A percentile compares a stretch with the other conserved stretches of the same genome.
Conservation (phyloP, 23 tunicate species). For the Phallusia fumigata region DNA sequence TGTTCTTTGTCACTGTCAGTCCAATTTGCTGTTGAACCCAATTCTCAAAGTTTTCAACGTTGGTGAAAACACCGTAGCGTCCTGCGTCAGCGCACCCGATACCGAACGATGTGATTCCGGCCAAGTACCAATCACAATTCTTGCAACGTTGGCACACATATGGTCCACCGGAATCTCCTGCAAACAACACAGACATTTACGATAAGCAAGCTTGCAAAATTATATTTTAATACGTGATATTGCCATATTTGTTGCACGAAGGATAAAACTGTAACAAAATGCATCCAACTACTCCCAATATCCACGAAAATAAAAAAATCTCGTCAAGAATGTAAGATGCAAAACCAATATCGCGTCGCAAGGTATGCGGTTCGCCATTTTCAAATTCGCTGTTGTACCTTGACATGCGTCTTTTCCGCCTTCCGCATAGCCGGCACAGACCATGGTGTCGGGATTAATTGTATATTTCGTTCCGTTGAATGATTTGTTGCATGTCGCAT, state of each 20-base stretch:
- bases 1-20: slow-evolving; percentile 4
- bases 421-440: slow-evolving; percentile 69
- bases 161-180: slow-evolving; percentile 91
- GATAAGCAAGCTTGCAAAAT: no score
- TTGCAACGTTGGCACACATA: slow-evolving; percentile 68
- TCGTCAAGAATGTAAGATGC: no score
- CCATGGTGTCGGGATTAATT: slow-evolving; percentile 20
- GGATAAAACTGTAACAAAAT: no score
- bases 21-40: slow-evolving; percentile 39
- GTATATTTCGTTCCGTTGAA: slow-evolving; percentile 4
- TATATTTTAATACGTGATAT: no score
- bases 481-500: slow-evolving; percentile 23
- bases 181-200: no score
- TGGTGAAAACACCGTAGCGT: slow-evolving; percentile 72
- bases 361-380: no score
- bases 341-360: no score
- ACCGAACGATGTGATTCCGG: slow-evolving; percentile 71
- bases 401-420: slow-evolving; percentile 78
- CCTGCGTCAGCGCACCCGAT: slow-evolving; percentile 64
- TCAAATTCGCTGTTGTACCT: slow-evolving; percentile 17
- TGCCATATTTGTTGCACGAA: no score
- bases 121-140: slow-evolving; percentile 58
- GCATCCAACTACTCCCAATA: no score
- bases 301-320: no score
- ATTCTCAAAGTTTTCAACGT: slow-evolving; percentile 56